phyloP scores from a whole-genome alignment of 2,797 vertebrate genomes.

The Etheostoma nigrum region DNA sequence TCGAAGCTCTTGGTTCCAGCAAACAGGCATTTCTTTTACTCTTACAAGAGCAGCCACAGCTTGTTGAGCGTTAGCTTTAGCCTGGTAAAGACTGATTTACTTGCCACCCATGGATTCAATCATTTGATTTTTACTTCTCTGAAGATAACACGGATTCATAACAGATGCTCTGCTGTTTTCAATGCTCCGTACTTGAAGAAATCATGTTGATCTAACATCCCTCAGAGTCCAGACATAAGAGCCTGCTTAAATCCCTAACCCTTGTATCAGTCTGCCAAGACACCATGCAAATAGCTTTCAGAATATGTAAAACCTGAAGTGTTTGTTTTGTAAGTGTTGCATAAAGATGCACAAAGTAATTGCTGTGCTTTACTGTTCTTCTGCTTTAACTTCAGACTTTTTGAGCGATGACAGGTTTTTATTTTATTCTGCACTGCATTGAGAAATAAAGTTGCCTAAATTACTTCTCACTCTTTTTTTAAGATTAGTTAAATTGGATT shows the following conservation, averaged over 20 bases:
- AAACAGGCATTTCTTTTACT: slow-evolving; percentile 65
- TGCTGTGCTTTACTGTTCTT: slow-evolving; percentile 32
- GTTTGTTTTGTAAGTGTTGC: slow-evolving; percentile 46
- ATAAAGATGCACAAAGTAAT: slow-evolving; percentile 39
- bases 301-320: slow-evolving; percentile 37
- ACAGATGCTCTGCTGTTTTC: slow-evolving; percentile 53
- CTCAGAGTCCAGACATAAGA: slow-evolving; percentile 51
- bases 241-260: slow-evolving; percentile 47
- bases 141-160: slow-evolving; percentile 48
- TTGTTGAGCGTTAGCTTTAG: slow-evolving; percentile 54
- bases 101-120: slow-evolving; percentile 55
- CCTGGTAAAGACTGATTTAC: slow-evolving; percentile 44
- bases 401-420: slow-evolving; percentile 28
- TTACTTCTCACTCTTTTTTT: slow-evolving; percentile 21
- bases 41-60: slow-evolving; percentile 53
- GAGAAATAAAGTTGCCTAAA: slow-evolving; percentile 37
- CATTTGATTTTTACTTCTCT: slow-evolving; percentile 48
- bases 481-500: slow-evolving; percentile 24
- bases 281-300: slow-evolving; percentile 43
- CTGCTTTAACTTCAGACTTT: slow-evolving; percentile 25
- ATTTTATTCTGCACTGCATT: slow-evolving; percentile 19
- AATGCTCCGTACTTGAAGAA: slow-evolving; percentile 27
- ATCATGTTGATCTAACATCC: slow-evolving; percentile 50
- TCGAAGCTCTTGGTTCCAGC: slow-evolving; percentile 54
- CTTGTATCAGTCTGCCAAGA: slow-evolving; percentile 47